A percentile compares a stretch with the other conserved stretches of the same genome.
phyloP scores from a whole-genome alignment of 92 coral and sea anemone species.

The Anthopleura xanthogrammica region DNA sequence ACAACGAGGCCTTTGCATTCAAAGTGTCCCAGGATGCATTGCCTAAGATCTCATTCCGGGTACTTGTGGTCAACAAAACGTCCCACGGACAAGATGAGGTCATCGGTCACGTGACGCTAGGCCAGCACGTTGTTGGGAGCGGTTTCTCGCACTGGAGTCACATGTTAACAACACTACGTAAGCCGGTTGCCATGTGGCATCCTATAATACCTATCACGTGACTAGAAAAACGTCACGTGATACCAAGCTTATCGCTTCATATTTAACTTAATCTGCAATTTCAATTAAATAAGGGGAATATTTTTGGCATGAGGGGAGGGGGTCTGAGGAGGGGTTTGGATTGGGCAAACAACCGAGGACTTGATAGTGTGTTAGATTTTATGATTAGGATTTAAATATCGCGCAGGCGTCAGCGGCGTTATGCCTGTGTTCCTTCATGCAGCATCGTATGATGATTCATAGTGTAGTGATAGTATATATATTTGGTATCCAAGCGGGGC shows the following conservation, averaged over 20 bases:
- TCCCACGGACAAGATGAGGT: conserved; percentile 91
- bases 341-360: too few relatives aligned
- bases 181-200: conserved; percentile 99
- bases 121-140: conserved; percentile 86
- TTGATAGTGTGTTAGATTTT: too few relatives aligned
- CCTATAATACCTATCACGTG: conserved; percentile 68
- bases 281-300: too few relatives aligned
- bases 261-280: not conserved
- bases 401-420: too few relatives aligned
- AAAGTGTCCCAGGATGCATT: conserved; percentile 93
- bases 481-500: too few relatives aligned
- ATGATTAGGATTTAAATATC: too few relatives aligned
- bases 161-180: conserved; percentile 87
- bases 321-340: too few relatives aligned
- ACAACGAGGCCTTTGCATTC: conserved; percentile 98
- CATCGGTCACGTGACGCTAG: conserved; percentile 83
- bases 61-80: conserved; percentile 84
- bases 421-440: too few relatives aligned
- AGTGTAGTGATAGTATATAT: too few relatives aligned
- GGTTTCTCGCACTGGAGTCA: conserved; percentile 97
- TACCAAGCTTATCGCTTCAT: not conserved
- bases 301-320: too few relatives aligned
- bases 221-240: not conserved
- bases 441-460: too few relatives aligned
- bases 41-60: conserved; percentile 70